Conservation (phyloP, 2,888 invertebrate species). For the Chymomyza fuscimana region DNA sequence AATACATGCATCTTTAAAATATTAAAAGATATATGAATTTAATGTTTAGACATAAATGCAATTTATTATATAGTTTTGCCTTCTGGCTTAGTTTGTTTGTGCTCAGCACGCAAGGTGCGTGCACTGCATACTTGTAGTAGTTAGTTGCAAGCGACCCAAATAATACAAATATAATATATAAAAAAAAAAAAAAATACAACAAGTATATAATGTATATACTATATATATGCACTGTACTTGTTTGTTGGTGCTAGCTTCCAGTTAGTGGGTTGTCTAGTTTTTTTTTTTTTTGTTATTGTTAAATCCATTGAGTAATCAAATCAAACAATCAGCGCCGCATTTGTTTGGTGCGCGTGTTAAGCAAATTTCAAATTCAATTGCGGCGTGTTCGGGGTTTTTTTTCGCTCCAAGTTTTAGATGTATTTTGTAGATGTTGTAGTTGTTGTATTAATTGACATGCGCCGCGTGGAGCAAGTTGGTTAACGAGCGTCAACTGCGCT, state of each 20-base stretch:
- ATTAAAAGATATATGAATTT: too few relatives aligned
- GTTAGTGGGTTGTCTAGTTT: too few relatives aligned
- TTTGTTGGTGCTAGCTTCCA: not conserved
- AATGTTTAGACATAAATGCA: too few relatives aligned
- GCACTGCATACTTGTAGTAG: not conserved
- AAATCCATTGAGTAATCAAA: slow-evolving; percentile 46
- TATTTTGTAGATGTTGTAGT: slow-evolving; percentile 16
- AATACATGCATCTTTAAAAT: too few relatives aligned
- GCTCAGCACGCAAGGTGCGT: not conserved
- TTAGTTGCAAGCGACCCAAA: not conserved
- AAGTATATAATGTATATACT: not conserved
- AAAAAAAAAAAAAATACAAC: not conserved
- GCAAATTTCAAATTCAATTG: slow-evolving; percentile 59
- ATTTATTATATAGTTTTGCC: too few relatives aligned
- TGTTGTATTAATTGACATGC: slow-evolving; percentile 58
- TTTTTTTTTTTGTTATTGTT: not conserved
- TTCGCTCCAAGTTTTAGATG: slow-evolving; percentile 23
- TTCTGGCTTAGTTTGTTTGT: not conserved
- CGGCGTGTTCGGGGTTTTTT: slow-evolving; percentile 37
- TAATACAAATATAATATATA: not conserved
- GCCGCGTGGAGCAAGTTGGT: slow-evolving; percentile 31
- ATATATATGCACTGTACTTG: not conserved
- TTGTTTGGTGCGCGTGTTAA: slow-evolving; percentile 38
- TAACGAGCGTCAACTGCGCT: slow-evolving; percentile 40
- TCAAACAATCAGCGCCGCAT: slow-evolving; percentile 50